These are phyloP conservation scores for Monarcha castaneiventris DNA, from an alignment of 2,113 vertebrate species.

Conservation along the genomic window DNA sequence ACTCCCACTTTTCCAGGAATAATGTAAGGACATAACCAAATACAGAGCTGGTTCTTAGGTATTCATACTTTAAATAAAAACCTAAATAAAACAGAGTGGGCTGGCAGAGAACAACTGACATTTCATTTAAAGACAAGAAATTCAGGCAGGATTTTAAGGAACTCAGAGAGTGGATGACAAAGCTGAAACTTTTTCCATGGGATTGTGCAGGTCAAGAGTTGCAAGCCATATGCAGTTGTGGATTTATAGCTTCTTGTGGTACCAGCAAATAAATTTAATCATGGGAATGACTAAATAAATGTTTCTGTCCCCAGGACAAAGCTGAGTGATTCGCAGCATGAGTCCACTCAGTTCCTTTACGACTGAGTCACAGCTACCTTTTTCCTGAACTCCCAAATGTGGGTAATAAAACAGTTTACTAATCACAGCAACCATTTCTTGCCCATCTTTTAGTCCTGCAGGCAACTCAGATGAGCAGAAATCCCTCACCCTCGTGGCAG, in stretches of 20 bases:
- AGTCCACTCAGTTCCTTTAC: conserved; percentile 19
- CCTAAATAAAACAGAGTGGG: conserved; percentile 52
- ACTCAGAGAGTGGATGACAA: neutral
- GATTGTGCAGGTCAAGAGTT: neutral
- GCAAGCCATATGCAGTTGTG: neutral
- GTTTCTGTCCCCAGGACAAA: neutral
- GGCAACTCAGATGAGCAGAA: neutral
- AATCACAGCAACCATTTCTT: neutral
- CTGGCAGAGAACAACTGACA: conserved; percentile 7
- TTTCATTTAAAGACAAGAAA: neutral
- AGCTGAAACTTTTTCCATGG: neutral
- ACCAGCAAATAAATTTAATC: neutral
- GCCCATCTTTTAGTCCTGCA: neutral
- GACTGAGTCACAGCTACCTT: conserved; percentile 20
- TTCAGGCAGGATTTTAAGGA: neutral
- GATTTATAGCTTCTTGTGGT: neutral
- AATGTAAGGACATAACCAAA: neutral
- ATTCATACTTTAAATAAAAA: conserved; percentile 24
- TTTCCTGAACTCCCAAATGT: neutral
- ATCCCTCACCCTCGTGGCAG: neutral
- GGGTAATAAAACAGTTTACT: neutral
- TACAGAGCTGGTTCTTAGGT: neutral
- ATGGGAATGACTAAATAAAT: neutral
- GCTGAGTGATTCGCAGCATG: neutral
- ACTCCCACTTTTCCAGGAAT: neutral